Percentiles rank a stretch among this genome's conserved stretches.
phyloP scores from a whole-genome alignment of 1,140 invertebrate genomes.

The Alviniconcha marisindica region DNA sequence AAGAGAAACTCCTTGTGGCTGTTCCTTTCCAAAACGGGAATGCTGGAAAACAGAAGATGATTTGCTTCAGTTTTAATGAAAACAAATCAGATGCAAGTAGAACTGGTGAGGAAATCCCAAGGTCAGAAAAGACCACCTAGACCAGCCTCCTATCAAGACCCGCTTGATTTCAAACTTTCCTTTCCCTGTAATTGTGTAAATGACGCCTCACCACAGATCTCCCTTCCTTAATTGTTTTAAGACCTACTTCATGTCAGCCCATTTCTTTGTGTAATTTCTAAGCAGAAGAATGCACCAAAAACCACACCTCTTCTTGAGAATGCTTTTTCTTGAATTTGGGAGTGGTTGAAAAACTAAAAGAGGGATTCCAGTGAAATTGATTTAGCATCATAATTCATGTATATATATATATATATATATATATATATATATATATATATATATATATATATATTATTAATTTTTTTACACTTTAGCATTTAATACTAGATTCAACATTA shows the following conservation, averaged over 20 bases:
- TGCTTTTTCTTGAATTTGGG: too few species aligned
- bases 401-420: background rate
- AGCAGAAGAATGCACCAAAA: background rate
- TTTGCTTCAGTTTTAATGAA: too few species aligned
- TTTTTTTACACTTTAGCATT: background rate
- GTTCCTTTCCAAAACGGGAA: slow-evolving; percentile 63
- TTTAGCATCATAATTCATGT: too few species aligned
- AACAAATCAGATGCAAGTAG: too few species aligned
- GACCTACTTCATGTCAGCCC: background rate
- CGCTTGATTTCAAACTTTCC: background rate
- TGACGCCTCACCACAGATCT: background rate
- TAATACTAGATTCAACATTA: too few species aligned
- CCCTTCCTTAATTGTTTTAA: background rate
- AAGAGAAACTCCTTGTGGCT: slow-evolving; percentile 80
- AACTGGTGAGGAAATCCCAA: too few species aligned
- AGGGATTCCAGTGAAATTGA: too few species aligned
- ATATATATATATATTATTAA: background rate
- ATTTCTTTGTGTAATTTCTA: background rate
- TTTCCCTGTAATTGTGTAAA: background rate
- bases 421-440: background rate
- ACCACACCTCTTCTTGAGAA: too few species aligned
- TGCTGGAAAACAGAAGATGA: slow-evolving; percentile 42
- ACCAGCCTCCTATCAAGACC: slow-evolving; percentile 41
- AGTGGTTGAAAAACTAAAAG: too few species aligned
- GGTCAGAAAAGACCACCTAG: slow-evolving; percentile 5